Conservation (phyloP, 2,888 invertebrate species). For the Geotrupes spiniger region DNA sequence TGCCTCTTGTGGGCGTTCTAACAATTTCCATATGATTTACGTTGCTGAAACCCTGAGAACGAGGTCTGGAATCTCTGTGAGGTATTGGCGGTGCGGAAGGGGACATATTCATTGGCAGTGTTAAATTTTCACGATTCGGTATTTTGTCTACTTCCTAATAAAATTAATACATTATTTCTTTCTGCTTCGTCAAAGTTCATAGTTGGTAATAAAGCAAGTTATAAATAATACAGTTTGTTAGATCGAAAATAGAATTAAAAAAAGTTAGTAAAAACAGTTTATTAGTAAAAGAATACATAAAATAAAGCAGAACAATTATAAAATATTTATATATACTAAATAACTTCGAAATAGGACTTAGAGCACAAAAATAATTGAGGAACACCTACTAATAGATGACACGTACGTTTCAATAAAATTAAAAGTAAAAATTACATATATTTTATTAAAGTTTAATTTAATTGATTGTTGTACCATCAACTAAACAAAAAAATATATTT, state of each 20-base stretch:
- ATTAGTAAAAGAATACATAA: slow-evolving; percentile 9
- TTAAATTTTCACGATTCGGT: slow-evolving; percentile 46
- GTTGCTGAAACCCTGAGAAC: slow-evolving; percentile 21
- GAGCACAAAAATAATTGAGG: too few relatives aligned
- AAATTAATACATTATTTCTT: not conserved
- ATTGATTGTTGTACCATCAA: too few relatives aligned
- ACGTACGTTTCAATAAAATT: too few relatives aligned
- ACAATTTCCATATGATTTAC: slow-evolving; percentile 39
- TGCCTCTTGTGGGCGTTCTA: slow-evolving; percentile 48
- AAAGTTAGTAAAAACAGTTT: slow-evolving; percentile 8
- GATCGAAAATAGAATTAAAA: slow-evolving; percentile 6
- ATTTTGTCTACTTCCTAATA: slow-evolving; percentile 36
- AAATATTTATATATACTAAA: too few relatives aligned
- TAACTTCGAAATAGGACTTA: too few relatives aligned
- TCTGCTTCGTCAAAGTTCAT: not conserved
- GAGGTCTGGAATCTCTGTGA: slow-evolving; percentile 52
- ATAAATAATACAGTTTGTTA: too few relatives aligned
- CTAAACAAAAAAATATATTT: too few relatives aligned
- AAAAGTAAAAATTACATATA: too few relatives aligned
- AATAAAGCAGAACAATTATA: not conserved
- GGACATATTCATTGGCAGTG: slow-evolving; percentile 45
- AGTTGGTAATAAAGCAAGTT: too few relatives aligned
- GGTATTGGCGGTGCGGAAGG: slow-evolving; percentile 59
- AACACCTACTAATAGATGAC: too few relatives aligned
- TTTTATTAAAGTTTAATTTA: too few relatives aligned